Conservation (phyloP, 2,797 vertebrate genomes). For the Delichon dasypus region DNA sequence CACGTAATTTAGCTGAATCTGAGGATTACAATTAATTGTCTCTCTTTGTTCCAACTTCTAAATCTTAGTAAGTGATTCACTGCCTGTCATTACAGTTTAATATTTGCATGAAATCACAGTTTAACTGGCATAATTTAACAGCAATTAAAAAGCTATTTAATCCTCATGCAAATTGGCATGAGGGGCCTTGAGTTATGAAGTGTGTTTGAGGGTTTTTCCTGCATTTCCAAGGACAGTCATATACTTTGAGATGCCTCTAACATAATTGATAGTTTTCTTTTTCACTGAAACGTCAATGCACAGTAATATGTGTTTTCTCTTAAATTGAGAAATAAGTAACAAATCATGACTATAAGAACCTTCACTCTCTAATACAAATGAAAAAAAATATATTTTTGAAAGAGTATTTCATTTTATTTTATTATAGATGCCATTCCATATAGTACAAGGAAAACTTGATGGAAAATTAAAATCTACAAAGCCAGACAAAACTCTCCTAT, state of each 20-base stretch:
- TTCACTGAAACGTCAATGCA: conserved; percentile 41
- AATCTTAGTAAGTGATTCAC: conserved; percentile 92
- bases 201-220: conserved; percentile 67
- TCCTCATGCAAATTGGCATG: conserved; percentile 85
- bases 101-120: conserved; percentile 98
- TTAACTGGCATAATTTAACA: conserved; percentile 93
- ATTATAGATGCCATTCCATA: background rate
- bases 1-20: conserved; percentile 79
- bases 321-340: conserved; percentile 20
- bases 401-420: background rate
- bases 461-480: background rate
- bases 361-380: background rate
- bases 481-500: background rate
- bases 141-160: conserved; percentile 97
- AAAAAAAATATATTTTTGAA: background rate
- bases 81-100: conserved; percentile 91
- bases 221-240: conserved; percentile 65
- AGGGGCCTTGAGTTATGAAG: conserved; percentile 80
- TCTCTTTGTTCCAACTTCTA: conserved; percentile 85
- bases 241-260: conserved; percentile 39
- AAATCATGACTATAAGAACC: background rate
- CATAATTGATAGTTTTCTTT: conserved; percentile 52
- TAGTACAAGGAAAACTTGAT: background rate
- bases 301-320: conserved; percentile 45
- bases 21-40: conserved; percentile 84